phyloP scores from a whole-genome alignment of 2,888 invertebrate genomes.

The Troilus luridus region DNA sequence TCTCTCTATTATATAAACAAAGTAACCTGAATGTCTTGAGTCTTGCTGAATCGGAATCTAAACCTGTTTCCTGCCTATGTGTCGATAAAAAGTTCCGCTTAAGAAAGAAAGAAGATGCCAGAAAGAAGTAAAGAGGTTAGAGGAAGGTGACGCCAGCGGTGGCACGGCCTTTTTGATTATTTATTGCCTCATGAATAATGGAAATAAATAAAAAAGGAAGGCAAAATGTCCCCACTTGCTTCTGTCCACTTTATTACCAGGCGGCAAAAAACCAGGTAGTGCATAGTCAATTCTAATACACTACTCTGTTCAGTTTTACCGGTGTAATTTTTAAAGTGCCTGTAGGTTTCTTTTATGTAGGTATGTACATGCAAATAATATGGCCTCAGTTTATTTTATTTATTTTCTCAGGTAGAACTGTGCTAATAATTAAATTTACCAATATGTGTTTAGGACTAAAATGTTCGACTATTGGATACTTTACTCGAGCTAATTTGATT shows the following conservation, averaged over 20 bases:
- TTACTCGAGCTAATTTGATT: too few relatives aligned
- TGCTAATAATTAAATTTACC: not conserved
- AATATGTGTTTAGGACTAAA: too few relatives aligned
- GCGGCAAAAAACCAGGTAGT: slow-evolving; percentile 6
- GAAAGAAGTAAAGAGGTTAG: not conserved
- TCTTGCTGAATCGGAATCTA: too few relatives aligned
- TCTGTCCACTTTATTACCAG: not conserved
- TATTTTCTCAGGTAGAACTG: not conserved
- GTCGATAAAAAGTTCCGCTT: too few relatives aligned
- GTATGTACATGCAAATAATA: too few relatives aligned
- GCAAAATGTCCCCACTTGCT: not conserved
- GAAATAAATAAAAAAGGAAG: slow-evolving; percentile 6
- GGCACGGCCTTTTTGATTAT: not conserved
- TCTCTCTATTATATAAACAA: too few relatives aligned
- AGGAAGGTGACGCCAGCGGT: not conserved
- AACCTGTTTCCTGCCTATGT: too few relatives aligned
- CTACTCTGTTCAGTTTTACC: not conserved
- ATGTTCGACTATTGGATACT: too few relatives aligned
- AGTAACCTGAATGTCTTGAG: too few relatives aligned
- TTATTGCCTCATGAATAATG: slow-evolving; percentile 5
- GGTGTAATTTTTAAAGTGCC: not conserved
- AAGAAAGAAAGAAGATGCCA: too few relatives aligned
- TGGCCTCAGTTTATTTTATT: not conserved
- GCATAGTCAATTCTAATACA: not conserved
- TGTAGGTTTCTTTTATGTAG: not conserved